These are phyloP conservation scores for Lordiphosa clarofinis DNA, from an alignment of 1,140 invertebrate genomes.

Conservation along the genomic window DNA sequence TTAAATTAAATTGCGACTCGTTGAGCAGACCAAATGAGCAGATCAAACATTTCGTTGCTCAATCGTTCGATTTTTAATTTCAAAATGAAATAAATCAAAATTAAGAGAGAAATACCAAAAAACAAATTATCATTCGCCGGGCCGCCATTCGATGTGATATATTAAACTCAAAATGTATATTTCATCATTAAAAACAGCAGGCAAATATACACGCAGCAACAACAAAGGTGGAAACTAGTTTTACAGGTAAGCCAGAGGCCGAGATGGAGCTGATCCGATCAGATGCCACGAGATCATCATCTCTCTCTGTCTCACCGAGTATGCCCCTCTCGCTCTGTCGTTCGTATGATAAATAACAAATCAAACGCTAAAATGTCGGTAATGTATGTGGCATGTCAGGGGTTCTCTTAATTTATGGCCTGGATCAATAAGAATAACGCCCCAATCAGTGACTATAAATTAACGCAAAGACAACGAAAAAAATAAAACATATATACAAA, in stretches of 20 bases:
- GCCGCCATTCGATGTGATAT: constrained; percentile 70
- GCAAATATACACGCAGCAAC: constrained; percentile 56
- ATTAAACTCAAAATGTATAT: constrained; percentile 78
- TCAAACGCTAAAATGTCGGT: constrained; percentile 79
- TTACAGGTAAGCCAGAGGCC: constrained; percentile 63
- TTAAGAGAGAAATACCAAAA: constrained; percentile 44
- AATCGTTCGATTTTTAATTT: constrained; percentile 69
- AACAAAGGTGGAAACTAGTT: constrained; percentile 70
- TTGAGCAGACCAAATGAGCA: constrained; percentile 25
- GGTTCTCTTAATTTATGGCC: constrained; percentile 77
- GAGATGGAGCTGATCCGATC: constrained; percentile 48
- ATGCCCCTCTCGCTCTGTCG: constrained; percentile 27
- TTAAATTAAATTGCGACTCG: constrained; percentile 60
- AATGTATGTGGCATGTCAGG: constrained; percentile 78
- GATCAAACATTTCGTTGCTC: constrained; percentile 64
- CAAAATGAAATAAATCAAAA: constrained; percentile 77
- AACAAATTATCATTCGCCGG: constrained; percentile 69
- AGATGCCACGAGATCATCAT: constrained; percentile 67
- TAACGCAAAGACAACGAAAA: constrained; percentile 73
- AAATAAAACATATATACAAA: constrained; percentile 42
- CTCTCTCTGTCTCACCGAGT: constrained; percentile 40
- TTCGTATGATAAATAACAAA: constrained; percentile 79
- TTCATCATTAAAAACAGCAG: constrained; percentile 71
- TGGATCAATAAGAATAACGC: constrained; percentile 80
- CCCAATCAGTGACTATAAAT: constrained; percentile 79